phyloP scores from a whole-genome alignment of 2,113 vertebrate genomes.

The Entomyzon cyanotis region DNA sequence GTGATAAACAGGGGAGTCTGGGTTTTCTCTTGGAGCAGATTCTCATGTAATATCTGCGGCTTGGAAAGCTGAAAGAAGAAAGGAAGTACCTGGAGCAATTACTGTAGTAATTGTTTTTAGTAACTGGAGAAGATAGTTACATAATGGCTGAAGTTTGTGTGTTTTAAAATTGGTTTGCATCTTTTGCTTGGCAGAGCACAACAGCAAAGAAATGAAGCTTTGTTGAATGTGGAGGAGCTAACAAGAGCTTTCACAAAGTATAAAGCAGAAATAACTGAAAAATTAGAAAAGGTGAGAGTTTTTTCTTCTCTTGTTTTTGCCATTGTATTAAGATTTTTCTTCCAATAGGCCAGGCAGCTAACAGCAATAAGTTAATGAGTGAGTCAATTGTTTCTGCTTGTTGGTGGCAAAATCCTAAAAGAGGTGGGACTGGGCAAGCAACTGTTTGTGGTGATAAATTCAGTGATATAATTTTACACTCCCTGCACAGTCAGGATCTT shows the following conservation, averaged over 20 bases:
- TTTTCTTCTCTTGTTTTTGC: not conserved
- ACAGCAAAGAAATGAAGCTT: slow-evolving; percentile 90
- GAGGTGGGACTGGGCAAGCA: not conserved
- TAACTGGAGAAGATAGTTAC: not conserved
- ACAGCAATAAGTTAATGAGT: not conserved
- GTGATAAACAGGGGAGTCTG: not conserved
- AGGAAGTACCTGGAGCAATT: not conserved
- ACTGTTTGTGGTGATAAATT: not conserved
- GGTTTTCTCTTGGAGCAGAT: not conserved
- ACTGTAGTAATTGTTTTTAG: not conserved
- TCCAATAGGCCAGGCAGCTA: not conserved
- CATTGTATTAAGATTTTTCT: not conserved
- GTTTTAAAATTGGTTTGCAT: not conserved
- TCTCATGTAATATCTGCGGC: not conserved
- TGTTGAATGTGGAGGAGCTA: slow-evolving; percentile 85
- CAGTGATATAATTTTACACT: not conserved
- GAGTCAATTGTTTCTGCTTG: not conserved
- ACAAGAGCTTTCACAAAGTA: slow-evolving; percentile 86
- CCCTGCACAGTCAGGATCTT: not conserved
- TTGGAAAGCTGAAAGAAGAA: not conserved
- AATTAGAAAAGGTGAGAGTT: slow-evolving; percentile 80
- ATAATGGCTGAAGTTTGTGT: not conserved
- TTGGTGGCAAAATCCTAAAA: not conserved
- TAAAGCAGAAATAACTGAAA: slow-evolving; percentile 80
- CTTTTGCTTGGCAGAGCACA: slow-evolving; percentile 80